Percentiles rank a stretch among this genome's conserved stretches.
phyloP scores from a whole-genome alignment of 2,797 vertebrate species.

The Pseudotriccus pelzelni region DNA sequence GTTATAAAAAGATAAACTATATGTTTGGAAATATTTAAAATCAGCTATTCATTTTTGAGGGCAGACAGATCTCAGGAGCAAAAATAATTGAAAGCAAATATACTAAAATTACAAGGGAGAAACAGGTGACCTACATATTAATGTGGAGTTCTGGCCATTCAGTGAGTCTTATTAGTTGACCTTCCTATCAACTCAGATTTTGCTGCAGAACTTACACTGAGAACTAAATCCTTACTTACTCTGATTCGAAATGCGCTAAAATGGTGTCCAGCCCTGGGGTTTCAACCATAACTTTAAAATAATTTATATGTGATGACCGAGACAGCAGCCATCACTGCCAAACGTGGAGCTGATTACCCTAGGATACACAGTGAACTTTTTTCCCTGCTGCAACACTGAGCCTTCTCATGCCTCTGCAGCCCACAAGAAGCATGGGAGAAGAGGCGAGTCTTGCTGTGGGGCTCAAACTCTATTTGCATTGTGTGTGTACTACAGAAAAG shows the following conservation, averaged over 20 bases:
- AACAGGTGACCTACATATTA: not conserved
- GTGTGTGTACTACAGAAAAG: not conserved
- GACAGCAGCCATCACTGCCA: not conserved
- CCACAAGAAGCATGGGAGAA: not conserved
- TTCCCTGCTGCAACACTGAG: not conserved
- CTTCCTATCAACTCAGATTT: not conserved
- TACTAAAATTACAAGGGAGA: not conserved
- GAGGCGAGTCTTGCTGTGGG: not conserved
- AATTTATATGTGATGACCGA: not conserved
- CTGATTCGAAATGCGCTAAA: not conserved
- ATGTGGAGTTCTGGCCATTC: not conserved
- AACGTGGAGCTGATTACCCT: not conserved
- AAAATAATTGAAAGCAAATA: not conserved
- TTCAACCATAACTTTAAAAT: not conserved
- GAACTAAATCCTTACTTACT: not conserved
- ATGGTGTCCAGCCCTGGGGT: not conserved
- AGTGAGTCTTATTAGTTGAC: not conserved
- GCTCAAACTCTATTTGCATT: not conserved
- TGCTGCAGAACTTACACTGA: not conserved
- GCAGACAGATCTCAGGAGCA: not conserved
- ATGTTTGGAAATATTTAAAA: slow-evolving; percentile 21
- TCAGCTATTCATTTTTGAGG: not conserved
- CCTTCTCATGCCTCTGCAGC: not conserved
- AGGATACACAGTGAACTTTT: not conserved
- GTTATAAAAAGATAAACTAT: not conserved